phyloP scores from a whole-genome alignment of 2,888 invertebrate genomes.

The Nezara viridula region DNA sequence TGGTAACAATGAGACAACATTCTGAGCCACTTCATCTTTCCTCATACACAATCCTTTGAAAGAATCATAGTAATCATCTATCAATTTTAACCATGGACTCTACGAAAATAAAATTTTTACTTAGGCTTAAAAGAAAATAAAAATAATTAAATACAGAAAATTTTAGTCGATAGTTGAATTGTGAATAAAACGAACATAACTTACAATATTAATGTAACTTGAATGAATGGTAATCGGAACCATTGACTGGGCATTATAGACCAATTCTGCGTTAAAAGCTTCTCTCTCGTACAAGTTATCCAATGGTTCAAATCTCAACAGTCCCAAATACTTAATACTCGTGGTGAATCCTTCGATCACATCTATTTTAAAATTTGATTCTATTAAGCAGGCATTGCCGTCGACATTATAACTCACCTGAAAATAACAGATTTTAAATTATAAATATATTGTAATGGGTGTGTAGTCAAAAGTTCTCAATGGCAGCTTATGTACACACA shows the following conservation, averaged over 20 bases:
- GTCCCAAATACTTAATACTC: constrained; percentile 76
- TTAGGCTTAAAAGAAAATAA: neutral
- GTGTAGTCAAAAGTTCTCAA: too few species aligned
- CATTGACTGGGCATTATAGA: constrained; percentile 78
- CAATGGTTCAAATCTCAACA: constrained; percentile 74
- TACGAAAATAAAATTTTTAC: neutral
- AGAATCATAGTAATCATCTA: constrained; percentile 33
- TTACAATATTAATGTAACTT: constrained; percentile 60
- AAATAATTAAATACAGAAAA: neutral
- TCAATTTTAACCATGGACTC: constrained; percentile 10
- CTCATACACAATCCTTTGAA: constrained; percentile 51
- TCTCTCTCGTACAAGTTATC: constrained; percentile 78
- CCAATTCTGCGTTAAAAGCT: constrained; percentile 79
- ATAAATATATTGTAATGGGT: too few species aligned
- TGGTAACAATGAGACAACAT: constrained; percentile 23
- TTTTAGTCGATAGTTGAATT: neutral
- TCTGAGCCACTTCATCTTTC: constrained; percentile 19
- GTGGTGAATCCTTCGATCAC: constrained; percentile 82
- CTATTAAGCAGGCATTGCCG: constrained; percentile 71
- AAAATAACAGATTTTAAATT: constrained; percentile 56
- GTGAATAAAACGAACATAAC: neutral
- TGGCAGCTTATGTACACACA: too few species aligned
- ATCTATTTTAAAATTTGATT: constrained; percentile 69
- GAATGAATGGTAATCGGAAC: constrained; percentile 72
- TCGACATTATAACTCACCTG: constrained; percentile 69